Evolutionary conservation across 2,888 invertebrate genomes (phyloP), one percentile per base, ranked within the genome.

Genomic region (Diarsia brunnea): DNA sequence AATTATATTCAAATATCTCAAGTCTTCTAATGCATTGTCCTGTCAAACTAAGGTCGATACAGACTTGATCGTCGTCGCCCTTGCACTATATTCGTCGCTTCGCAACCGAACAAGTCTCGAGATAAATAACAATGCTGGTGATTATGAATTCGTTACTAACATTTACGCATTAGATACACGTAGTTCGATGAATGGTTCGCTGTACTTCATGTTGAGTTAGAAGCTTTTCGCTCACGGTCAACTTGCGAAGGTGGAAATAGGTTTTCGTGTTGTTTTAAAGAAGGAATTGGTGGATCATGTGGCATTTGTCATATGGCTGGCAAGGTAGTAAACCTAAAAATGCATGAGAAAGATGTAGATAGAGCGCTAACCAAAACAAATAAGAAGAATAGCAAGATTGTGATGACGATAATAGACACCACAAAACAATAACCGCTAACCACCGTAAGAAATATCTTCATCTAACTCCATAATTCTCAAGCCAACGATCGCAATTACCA

Each of bases 101-200:
- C 86, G 78, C 84, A 90, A 89, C 86, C 80, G 83, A 90, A 88
- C 83, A 85, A 60, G 78, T 84, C 83, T 90, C 87, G 87, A 88
- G 84, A 77, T 86, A 82, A 87, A 89, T 87, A 87, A 91, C 90
- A 91, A 90, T 91, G 84, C 82, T 80, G 82, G 89, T 91, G 89
- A 91, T 92, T 92, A 91, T 88, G 79, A 90, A 92, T 92, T 91
- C 87, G 92, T 87, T 91, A 87, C 89, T 89, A 89, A 88, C 90
- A 90, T 90, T 92, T 91, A 87, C 79, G 82, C 81, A 90, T 92
- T 92, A 72, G 90, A 84, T 82, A 91, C 89, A 91, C 87, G 71
- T 90, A 84, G 84, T 89, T 75, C 73, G 66, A 69, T 64, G 49
- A 73, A 75, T 75, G 64, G 72, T 70, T 80, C 77, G 69, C 43